phyloP scores from a whole-genome alignment of 2,113 vertebrate species.

The Cettia cetti region DNA sequence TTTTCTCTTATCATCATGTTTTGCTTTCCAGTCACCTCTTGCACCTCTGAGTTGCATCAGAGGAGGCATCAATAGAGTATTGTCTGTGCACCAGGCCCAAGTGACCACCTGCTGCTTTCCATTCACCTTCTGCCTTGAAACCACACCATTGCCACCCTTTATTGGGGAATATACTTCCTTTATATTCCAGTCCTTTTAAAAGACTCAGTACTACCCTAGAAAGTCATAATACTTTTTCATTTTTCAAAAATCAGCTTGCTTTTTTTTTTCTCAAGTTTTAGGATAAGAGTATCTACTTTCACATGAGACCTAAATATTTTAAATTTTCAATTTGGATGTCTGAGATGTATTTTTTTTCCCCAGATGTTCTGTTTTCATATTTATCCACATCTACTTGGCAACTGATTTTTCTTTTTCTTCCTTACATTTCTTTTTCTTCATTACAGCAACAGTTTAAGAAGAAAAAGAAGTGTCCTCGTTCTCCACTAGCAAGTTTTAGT shows the following conservation, averaged over 20 bases:
- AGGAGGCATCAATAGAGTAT: not conserved
- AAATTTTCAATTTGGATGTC: not conserved
- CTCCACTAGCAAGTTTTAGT: constrained; percentile 13
- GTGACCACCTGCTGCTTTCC: not conserved
- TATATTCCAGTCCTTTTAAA: not conserved
- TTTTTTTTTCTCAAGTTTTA: not conserved
- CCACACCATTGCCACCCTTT: accelerated
- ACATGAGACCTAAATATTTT: not conserved
- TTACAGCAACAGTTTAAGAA: constrained; percentile 20
- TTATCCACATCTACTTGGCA: not conserved
- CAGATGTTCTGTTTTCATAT: not conserved
- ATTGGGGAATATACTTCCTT: not conserved
- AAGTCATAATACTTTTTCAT: not conserved
- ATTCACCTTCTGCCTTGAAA: not conserved
- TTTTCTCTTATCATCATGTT: not conserved
- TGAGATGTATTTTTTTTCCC: not conserved
- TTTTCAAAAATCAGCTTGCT: not conserved
- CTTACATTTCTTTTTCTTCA: not conserved
- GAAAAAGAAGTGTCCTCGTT: not conserved
- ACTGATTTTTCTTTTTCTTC: not conserved
- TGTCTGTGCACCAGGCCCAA: not conserved
- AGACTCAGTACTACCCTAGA: not conserved
- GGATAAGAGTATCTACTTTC: not conserved
- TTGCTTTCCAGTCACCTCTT: not conserved
- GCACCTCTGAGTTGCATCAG: not conserved